A percentile compares a stretch with the other conserved stretches of the same genome.
Evolutionary conservation across 2,888 invertebrate species (phyloP).

Genomic region (Aleiodes alternator): DNA sequence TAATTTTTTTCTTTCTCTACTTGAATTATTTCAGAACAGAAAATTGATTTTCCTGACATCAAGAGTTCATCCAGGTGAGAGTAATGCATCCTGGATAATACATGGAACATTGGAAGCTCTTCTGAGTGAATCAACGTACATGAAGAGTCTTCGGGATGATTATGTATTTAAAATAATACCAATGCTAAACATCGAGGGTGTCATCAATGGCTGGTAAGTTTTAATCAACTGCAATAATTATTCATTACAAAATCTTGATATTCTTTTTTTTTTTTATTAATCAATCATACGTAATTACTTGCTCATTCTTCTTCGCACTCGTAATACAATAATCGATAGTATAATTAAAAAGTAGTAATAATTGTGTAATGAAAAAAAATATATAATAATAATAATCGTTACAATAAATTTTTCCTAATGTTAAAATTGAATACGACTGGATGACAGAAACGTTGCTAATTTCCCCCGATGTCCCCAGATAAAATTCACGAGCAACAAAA

Average conservation of each 20-base stretch:
- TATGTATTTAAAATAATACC: constrained; percentile 92
- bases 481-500: constrained; percentile 22
- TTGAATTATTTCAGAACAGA: constrained; percentile 76
- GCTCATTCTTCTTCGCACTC: constrained; percentile 24
- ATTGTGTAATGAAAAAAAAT: neutral
- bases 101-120: constrained; percentile 85
- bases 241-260: constrained; percentile 13
- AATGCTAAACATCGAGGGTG: constrained; percentile 93
- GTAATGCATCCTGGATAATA: constrained; percentile 93
- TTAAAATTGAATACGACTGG: constrained; percentile 64
- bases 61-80: constrained; percentile 92
- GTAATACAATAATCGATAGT: constrained; percentile 22
- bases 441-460: constrained; percentile 69
- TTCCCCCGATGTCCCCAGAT: constrained; percentile 31
- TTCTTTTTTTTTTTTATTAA: constrained; percentile 23
- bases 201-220: constrained; percentile 88
- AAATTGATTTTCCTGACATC: constrained; percentile 85
- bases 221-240: constrained; percentile 56
- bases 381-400: constrained; percentile 11
- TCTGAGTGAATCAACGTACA: constrained; percentile 78
- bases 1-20: constrained; percentile 4
- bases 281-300: constrained; percentile 33
- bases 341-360: constrained; percentile 23
- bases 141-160: constrained; percentile 80
- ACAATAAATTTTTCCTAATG: constrained; percentile 33